phyloP scores from a whole-genome alignment of 2,888 invertebrate genomes.

The Amblyjoppa proteus region DNA sequence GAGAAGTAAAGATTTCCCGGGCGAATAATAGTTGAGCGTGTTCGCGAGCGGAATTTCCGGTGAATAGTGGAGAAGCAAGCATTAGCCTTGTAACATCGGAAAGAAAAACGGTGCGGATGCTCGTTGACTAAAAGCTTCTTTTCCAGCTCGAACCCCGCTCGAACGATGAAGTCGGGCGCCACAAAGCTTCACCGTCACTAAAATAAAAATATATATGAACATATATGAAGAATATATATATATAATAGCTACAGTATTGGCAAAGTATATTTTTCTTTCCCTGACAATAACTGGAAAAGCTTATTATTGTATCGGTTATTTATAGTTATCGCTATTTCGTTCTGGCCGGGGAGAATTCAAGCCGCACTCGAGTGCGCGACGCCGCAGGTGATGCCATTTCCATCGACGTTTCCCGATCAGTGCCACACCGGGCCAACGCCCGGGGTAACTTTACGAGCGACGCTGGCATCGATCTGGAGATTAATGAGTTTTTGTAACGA shows the following conservation, averaged over 20 bases:
- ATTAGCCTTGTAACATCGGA: conserved; percentile 59
- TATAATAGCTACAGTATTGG: not conserved
- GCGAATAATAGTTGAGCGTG: conserved; percentile 46
- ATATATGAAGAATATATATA: not conserved
- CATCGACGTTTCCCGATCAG: not conserved
- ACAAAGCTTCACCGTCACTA: not conserved
- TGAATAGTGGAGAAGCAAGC: conserved; percentile 46
- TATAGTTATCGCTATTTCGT: conserved; percentile 8
- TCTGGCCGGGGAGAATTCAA: not conserved
- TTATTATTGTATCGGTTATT: not conserved
- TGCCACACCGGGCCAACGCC: not conserved
- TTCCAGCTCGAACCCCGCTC: conserved; percentile 34
- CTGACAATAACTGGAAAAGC: not conserved
- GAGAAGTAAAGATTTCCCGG: not conserved
- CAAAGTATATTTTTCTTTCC: not conserved
- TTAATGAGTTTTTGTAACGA: not conserved
- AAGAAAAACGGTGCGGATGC: conserved; percentile 58
- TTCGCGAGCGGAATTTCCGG: conserved; percentile 55
- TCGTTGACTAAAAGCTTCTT: conserved; percentile 68
- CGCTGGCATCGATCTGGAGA: not conserved
- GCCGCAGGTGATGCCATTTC: not conserved
- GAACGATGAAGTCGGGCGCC: conserved; percentile 15
- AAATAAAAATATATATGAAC: too few species aligned
- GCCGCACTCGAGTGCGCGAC: not conserved
- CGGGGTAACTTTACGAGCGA: not conserved